phyloP scores from a whole-genome alignment of 2,888 invertebrate species.

The Eustalomyia histrio region DNA sequence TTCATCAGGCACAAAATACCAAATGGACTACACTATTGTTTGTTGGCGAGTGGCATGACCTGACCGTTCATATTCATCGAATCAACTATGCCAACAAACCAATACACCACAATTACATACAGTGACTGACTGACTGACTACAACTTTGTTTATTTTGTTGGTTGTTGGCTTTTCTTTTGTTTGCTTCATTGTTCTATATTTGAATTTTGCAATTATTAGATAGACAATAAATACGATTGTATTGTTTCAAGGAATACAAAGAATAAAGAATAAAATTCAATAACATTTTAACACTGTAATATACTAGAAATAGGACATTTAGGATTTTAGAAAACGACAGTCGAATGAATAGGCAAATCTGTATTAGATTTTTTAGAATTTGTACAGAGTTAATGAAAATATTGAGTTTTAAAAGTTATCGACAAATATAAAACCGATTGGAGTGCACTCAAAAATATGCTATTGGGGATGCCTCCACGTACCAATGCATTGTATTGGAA shows the following conservation, averaged over 20 bases:
- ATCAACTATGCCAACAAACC: conserved; percentile 19
- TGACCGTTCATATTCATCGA: conserved; percentile 19
- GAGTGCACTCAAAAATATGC: too few relatives aligned
- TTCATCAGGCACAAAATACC: conserved; percentile 4
- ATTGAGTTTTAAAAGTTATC: too few relatives aligned
- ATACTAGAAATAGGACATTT: too few relatives aligned
- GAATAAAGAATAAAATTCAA: too few relatives aligned
- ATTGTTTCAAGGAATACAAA: conserved; percentile 8
- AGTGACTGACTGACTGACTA: conserved; percentile 20
- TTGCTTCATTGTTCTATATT: conserved; percentile 27
- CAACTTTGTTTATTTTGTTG: conserved; percentile 13
- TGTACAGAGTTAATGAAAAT: too few relatives aligned
- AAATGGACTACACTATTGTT: conserved; percentile 9
- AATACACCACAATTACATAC: conserved; percentile 33
- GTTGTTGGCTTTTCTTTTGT: conserved; percentile 19
- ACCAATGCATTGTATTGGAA: too few relatives aligned
- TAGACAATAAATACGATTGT: conserved; percentile 19
- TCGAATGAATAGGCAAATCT: too few relatives aligned
- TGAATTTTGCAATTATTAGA: conserved; percentile 25
- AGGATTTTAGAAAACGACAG: too few relatives aligned
- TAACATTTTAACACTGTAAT: too few relatives aligned
- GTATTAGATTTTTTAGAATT: too few relatives aligned
- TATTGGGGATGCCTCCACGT: too few relatives aligned
- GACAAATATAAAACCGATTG: too few relatives aligned
- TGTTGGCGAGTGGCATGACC: conserved; percentile 38